Percentiles rank a stretch among this genome's conserved stretches.
Conservation (phyloP, 2,888 invertebrate species). For the Spodoptera littoralis region DNA sequence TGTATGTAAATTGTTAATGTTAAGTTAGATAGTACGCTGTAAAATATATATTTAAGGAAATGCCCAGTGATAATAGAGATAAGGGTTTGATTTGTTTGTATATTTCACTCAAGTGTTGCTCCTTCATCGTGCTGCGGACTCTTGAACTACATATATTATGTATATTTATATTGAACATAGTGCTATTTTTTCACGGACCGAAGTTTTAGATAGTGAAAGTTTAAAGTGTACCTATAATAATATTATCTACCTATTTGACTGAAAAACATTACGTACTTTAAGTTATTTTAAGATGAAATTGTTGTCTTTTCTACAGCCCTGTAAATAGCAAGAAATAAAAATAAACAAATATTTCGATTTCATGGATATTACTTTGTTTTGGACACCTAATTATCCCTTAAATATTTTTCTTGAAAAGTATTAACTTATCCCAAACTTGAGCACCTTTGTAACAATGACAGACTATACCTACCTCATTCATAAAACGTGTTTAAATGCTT, state of each 20-base stretch:
- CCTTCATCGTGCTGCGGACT: conserved; percentile 77
- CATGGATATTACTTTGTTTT: conserved; percentile 53
- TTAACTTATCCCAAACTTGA: too few relatives aligned
- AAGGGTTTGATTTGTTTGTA: conserved; percentile 76
- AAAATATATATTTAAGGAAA: conserved; percentile 77
- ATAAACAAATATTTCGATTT: conserved; percentile 75
- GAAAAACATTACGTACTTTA: conserved; percentile 83
- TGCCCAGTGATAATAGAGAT: conserved; percentile 87
- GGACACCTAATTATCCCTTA: conserved; percentile 9
- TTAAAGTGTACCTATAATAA: conserved; percentile 68
- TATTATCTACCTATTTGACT: conserved; percentile 75
- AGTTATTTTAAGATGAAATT: conserved; percentile 82
- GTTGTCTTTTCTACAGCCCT: conserved; percentile 87
- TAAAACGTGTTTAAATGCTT: too few relatives aligned
- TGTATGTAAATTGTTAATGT: conserved; percentile 74
- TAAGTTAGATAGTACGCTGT: conserved; percentile 62
- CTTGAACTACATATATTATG: conserved; percentile 73
- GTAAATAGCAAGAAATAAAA: conserved; percentile 82
- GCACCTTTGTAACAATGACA: too few relatives aligned
- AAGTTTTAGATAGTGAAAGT: conserved; percentile 70
- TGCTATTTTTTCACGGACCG: conserved; percentile 83
- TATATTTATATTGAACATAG: conserved; percentile 71
- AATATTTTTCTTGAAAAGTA: too few relatives aligned
- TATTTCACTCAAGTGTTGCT: conserved; percentile 67
- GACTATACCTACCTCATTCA: too few relatives aligned